Conservation (phyloP, 2,888 invertebrate genomes). For the Molorchus minor region DNA sequence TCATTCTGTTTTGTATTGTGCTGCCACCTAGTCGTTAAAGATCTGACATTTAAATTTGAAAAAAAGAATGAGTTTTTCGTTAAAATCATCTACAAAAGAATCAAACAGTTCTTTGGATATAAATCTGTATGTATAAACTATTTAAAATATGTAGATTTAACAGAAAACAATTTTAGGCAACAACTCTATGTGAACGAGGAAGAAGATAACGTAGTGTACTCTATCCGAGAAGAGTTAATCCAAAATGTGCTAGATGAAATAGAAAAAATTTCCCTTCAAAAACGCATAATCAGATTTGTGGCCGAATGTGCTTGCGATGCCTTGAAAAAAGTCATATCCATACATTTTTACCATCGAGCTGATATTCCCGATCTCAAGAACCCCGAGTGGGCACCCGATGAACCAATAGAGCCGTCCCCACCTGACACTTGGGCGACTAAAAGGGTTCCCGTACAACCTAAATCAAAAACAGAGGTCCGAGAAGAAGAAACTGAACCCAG, state of each 20-base stretch:
- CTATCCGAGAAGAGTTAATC: slow-evolving; percentile 22
- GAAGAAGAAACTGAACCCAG: neutral
- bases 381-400: slow-evolving; percentile 10
- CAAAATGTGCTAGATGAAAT: slow-evolving; percentile 10
- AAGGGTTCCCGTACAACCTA: slow-evolving; percentile 5
- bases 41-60: neutral
- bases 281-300: slow-evolving; percentile 4
- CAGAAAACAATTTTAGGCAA: neutral
- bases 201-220: slow-evolving; percentile 21
- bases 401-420: slow-evolving; percentile 10
- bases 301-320: slow-evolving; percentile 23
- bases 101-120: neutral
- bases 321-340: slow-evolving; percentile 10
- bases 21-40: too few species aligned
- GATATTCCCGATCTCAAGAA: neutral
- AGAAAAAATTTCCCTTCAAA: slow-evolving; percentile 2
- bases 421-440: slow-evolving; percentile 25
- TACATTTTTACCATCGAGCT: slow-evolving; percentile 23
- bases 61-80: too few species aligned
- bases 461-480: neutral
- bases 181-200: slow-evolving; percentile 22
- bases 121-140: slow-evolving; percentile 8
- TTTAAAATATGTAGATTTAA: neutral
- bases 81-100: neutral
- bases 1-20: too few species aligned